Evolutionary conservation across 2,113 vertebrate species (phyloP).

Genomic region (Bubo blakistoni): DNA sequence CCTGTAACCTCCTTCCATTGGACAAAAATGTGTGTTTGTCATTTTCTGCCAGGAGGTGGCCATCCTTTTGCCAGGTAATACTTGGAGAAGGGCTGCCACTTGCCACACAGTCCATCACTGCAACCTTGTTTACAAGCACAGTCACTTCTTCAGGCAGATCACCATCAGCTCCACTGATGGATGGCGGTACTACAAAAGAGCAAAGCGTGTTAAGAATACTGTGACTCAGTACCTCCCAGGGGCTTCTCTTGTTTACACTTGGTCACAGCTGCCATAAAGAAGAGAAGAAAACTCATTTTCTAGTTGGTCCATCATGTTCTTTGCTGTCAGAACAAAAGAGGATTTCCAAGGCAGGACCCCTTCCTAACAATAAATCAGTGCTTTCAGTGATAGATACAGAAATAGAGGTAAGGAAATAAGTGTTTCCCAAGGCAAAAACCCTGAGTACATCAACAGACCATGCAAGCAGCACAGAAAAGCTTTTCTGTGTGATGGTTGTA

Average conservation of each 20-base stretch:
- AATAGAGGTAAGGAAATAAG: background rate
- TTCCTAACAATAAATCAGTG: background rate
- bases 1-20: slow-evolving; percentile 85
- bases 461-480: background rate
- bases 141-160: slow-evolving; percentile 86
- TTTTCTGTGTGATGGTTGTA: background rate
- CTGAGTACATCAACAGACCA: background rate
- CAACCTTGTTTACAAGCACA: slow-evolving; percentile 77
- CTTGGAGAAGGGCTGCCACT: slow-evolving; percentile 84
- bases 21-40: slow-evolving; percentile 74
- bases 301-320: background rate
- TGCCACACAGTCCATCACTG: slow-evolving; percentile 80
- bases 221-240: background rate
- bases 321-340: background rate
- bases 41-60: slow-evolving; percentile 71
- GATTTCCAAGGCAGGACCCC: background rate
- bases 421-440: background rate
- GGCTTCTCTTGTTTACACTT: background rate
- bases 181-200: slow-evolving; percentile 81
- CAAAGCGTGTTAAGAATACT: background rate
- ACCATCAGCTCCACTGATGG: slow-evolving; percentile 73
- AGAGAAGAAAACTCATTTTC: background rate
- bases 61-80: slow-evolving; percentile 89
- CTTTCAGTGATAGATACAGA: background rate
- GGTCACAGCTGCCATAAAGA: background rate